Evolutionary conservation across 2,797 vertebrate species (phyloP).

Genomic region (Enteromius paludinosus): DNA sequence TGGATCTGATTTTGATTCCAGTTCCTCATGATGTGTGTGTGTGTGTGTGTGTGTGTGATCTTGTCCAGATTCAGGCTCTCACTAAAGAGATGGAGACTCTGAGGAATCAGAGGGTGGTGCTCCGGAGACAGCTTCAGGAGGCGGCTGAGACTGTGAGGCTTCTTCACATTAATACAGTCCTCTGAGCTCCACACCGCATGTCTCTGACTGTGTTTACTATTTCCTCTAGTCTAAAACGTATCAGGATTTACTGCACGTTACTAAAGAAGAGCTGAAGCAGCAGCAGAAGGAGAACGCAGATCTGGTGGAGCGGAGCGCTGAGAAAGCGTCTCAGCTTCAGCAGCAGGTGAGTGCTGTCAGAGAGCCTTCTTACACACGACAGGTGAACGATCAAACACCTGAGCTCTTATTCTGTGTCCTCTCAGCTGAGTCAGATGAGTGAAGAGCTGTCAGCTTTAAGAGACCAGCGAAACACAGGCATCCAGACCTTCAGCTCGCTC

Average conservation of each 20-base stretch:
- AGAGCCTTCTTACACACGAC: not conserved
- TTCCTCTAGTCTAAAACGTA: slow-evolving; percentile 48
- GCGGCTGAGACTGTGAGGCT: slow-evolving; percentile 43
- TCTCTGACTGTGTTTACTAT: not conserved
- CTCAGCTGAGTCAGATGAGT: slow-evolving; percentile 49
- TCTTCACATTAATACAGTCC: not conserved
- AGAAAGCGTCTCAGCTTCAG: slow-evolving; percentile 34
- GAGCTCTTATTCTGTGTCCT: not conserved
- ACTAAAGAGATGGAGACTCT: slow-evolving; percentile 49
- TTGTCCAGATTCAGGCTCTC: slow-evolving; percentile 38
- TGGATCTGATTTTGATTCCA: not conserved
- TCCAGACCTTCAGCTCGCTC: slow-evolving; percentile 61
- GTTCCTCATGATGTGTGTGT: not conserved
- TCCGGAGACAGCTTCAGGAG: slow-evolving; percentile 50
- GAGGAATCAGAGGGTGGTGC: slow-evolving; percentile 33
- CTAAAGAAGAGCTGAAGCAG: slow-evolving; percentile 55
- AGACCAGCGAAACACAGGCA: slow-evolving; percentile 39
- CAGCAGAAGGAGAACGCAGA: slow-evolving; percentile 41
- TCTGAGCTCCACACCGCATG: not conserved
- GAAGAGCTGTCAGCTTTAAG: slow-evolving; percentile 53
- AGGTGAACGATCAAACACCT: not conserved
- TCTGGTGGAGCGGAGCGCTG: not conserved
- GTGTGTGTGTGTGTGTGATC: not conserved
- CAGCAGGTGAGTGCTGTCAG: slow-evolving; percentile 28
- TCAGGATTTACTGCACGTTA: slow-evolving; percentile 50